phyloP scores from a whole-genome alignment of 2,113 vertebrate species.

The Barnardius zonarius region DNA sequence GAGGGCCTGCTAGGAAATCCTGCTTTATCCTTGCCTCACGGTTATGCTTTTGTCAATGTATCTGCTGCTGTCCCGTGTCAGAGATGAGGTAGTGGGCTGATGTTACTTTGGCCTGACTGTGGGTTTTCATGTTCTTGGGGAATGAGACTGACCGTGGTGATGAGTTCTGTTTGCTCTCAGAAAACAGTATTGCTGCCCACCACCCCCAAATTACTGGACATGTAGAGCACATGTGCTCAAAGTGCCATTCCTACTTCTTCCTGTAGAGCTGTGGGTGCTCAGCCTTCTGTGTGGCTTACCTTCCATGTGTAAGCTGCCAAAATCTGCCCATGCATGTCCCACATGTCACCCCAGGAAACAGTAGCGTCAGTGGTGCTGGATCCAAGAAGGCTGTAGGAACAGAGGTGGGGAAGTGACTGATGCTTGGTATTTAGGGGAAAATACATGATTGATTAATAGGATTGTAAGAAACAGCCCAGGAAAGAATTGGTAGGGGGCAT shows the following conservation, averaged over 20 bases:
- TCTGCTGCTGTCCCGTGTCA: background rate
- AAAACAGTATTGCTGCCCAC: background rate
- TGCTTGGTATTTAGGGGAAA: background rate
- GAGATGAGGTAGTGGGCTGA: background rate
- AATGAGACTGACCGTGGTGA: background rate
- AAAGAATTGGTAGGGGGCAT: background rate
- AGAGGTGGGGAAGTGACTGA: background rate
- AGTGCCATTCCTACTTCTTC: background rate
- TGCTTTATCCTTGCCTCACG: background rate
- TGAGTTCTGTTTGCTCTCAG: background rate
- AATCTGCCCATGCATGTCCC: fast-evolving
- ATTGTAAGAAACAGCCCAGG: background rate
- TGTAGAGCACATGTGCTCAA: background rate
- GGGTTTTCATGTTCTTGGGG: background rate
- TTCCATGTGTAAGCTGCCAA: background rate
- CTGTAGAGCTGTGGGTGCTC: background rate
- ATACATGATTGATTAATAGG: background rate
- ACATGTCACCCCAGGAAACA: background rate
- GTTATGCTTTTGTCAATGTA: background rate
- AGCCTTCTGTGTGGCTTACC: background rate
- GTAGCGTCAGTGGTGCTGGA: background rate
- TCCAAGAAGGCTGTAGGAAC: background rate
- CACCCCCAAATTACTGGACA: background rate
- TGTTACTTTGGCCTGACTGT: background rate
- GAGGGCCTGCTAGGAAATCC: background rate